These are phyloP conservation scores for Hemicentrotus pulcherrimus DNA, from an alignment of 35 echinoderm and acorn worm genomes.

Conservation along the genomic window DNA sequence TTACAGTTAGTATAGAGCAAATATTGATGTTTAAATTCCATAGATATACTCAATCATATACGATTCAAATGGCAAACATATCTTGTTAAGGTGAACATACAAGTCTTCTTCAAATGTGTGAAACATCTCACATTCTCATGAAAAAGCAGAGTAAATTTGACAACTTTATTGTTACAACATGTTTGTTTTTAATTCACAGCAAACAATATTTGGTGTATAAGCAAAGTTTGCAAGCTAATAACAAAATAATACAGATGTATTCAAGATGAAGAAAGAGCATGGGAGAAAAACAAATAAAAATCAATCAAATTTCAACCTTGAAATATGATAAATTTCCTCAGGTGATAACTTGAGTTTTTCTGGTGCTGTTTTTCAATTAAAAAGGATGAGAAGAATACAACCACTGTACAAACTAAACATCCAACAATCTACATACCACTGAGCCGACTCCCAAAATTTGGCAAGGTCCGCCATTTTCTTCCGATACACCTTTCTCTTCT, in stretches of 20 bases:
- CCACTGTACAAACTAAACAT: neutral
- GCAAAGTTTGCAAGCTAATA: neutral
- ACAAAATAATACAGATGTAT: neutral
- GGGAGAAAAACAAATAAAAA: neutral
- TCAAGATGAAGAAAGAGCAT: neutral
- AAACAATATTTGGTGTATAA: neutral
- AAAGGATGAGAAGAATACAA: neutral
- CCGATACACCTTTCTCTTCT: slow-evolving; percentile 29
- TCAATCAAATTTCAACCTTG: neutral
- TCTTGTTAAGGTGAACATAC: neutral
- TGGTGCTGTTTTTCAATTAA: neutral
- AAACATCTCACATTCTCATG: neutral
- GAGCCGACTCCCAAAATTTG: slow-evolving; percentile 46
- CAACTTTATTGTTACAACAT: neutral
- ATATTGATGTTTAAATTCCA: neutral
- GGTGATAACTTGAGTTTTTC: neutral
- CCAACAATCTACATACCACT: slow-evolving; percentile 9
- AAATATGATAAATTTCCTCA: neutral
- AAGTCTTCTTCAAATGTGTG: slow-evolving; percentile 2
- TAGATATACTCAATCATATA: neutral
- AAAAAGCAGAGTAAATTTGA: neutral
- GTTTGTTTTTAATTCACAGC: neutral
- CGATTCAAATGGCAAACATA: neutral
- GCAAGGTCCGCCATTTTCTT: slow-evolving; percentile 44
- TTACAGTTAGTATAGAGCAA: neutral